A percentile compares a stretch with the other conserved stretches of the same genome.
These are phyloP conservation scores for Neodiprion pinetum DNA, from an alignment of 1,140 invertebrate genomes.

Conservation along the genomic window DNA sequence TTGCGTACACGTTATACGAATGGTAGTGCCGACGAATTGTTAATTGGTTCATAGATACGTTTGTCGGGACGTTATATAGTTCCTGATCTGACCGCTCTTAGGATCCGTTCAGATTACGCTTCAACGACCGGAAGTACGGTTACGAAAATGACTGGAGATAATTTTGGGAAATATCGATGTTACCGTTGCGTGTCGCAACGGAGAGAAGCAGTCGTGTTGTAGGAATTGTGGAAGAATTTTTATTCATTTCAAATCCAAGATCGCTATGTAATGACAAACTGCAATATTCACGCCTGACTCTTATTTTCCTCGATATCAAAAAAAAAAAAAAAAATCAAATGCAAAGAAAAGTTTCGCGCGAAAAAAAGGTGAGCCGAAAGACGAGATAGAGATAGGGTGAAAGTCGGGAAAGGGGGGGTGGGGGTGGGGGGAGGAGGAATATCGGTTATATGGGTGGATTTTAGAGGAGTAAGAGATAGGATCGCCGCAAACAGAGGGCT, in stretches of 20 bases:
- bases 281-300: too few relatives aligned
- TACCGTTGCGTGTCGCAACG: too few relatives aligned
- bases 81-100: not conserved
- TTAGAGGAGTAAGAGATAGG: not conserved
- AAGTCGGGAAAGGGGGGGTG: not conserved
- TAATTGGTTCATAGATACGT: slow-evolving; percentile 5
- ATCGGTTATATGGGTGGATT: not conserved
- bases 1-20: too few relatives aligned
- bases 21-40: not conserved
- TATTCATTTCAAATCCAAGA: too few relatives aligned
- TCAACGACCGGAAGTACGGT: not conserved
- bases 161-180: too few relatives aligned
- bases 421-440: too few relatives aligned
- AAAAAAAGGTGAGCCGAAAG: not conserved
- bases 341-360: too few relatives aligned
- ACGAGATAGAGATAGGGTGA: not conserved
- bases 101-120: not conserved
- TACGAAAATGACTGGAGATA: not conserved
- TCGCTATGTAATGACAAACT: too few relatives aligned
- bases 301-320: too few relatives aligned
- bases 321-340: too few relatives aligned
- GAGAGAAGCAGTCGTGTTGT: too few relatives aligned
- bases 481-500: not conserved
- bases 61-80: not conserved
- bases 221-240: too few relatives aligned